Evolutionary conservation across 2,797 vertebrate genomes (phyloP).

Genomic region (Moxostoma hubbsi): DNA sequence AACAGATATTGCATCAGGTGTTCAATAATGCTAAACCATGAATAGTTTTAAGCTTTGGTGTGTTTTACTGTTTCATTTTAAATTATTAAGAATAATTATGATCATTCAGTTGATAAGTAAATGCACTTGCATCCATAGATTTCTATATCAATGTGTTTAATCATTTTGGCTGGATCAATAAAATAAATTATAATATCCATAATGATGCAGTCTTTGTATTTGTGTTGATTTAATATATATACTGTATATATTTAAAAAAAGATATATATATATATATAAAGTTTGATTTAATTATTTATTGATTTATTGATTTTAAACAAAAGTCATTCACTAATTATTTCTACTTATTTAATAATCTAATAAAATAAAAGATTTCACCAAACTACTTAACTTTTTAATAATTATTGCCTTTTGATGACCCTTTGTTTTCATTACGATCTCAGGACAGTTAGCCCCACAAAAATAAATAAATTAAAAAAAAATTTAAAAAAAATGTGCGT

Average conservation of each 20-base stretch:
- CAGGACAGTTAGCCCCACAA: too few species aligned
- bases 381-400: too few species aligned
- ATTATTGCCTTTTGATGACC: too few species aligned
- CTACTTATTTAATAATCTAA: too few species aligned
- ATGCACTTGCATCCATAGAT: not conserved
- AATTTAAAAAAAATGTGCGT: too few species aligned
- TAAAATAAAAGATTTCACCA: too few species aligned
- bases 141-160: not conserved
- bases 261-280: too few species aligned
- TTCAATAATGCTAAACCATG: slow-evolving; percentile 13
- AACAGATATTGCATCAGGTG: not conserved
- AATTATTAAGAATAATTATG: not conserved
- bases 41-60: not conserved
- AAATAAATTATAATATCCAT: not conserved
- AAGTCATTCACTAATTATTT: too few species aligned
- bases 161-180: not conserved
- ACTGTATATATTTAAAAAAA: not conserved
- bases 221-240: not conserved
- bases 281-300: too few species aligned
- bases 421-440: too few species aligned
- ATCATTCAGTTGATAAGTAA: not conserved
- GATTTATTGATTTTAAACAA: too few species aligned
- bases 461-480: too few species aligned
- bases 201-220: not conserved
- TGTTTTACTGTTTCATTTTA: not conserved